Percentiles rank a stretch among this genome's conserved stretches.
These are phyloP conservation scores for Nomada flava DNA, from an alignment of 2,888 invertebrate species.

Conservation along the genomic window DNA sequence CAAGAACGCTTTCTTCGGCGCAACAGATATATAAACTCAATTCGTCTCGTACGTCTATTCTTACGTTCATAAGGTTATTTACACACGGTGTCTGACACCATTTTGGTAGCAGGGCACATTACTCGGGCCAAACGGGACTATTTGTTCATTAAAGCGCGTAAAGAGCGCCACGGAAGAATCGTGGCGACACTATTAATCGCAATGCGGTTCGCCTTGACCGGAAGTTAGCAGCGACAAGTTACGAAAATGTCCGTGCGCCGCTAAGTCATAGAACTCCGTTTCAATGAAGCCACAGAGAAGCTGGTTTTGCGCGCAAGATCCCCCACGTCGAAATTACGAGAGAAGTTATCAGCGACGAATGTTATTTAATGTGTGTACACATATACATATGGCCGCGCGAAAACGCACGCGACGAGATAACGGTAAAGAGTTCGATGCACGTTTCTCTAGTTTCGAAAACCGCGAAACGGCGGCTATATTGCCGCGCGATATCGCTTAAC, in stretches of 20 bases:
- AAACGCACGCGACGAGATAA: conserved; percentile 41
- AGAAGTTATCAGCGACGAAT: conserved; percentile 3
- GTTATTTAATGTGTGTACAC: not conserved
- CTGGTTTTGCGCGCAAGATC: too few relatives aligned
- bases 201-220: conserved; percentile 22
- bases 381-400: conserved; percentile 13
- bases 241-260: not conserved
- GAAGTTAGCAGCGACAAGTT: conserved; percentile 10
- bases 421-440: conserved; percentile 49
- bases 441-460: conserved; percentile 56
- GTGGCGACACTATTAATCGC: conserved; percentile 2
- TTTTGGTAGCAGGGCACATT: conserved; percentile 61
- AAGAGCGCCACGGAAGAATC: conserved; percentile 8
- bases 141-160: conserved; percentile 43
- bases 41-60: conserved; percentile 71
- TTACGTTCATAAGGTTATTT: conserved; percentile 75
- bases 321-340: too few relatives aligned
- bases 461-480: conserved; percentile 25
- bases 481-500: conserved; percentile 22
- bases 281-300: not conserved
- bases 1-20: conserved; percentile 53
- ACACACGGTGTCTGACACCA: conserved; percentile 71
- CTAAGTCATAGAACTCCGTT: not conserved
- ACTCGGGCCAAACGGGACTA: conserved; percentile 54
- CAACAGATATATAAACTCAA: conserved; percentile 65